Evolutionary conservation across 2,797 vertebrate species (phyloP).

Genomic region (Sternotherus odoratus): DNA sequence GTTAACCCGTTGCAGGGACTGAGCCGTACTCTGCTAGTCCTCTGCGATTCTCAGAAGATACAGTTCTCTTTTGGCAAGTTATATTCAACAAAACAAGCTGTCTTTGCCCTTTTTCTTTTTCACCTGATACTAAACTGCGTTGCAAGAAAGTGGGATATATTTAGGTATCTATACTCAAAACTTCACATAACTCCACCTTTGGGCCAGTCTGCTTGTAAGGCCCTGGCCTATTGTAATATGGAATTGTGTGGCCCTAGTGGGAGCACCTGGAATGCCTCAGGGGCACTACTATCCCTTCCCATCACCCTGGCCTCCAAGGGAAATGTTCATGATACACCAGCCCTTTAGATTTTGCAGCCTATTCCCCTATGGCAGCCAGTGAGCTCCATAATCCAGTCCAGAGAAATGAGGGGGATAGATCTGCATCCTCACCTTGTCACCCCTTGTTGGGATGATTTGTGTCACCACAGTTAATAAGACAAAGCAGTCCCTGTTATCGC

Average conservation of each 20-base stretch:
- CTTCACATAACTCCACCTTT: neutral
- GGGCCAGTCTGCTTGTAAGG: neutral
- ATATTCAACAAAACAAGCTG: constrained; percentile 9
- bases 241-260: too few species aligned
- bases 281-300: too few species aligned
- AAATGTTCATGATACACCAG: neutral
- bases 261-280: neutral
- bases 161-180: neutral
- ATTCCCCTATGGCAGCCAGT: neutral
- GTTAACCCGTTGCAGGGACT: constrained; percentile 33
- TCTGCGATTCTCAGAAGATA: constrained; percentile 19
- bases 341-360: neutral
- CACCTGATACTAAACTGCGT: neutral
- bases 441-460: neutral
- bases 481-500: neutral
- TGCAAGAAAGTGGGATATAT: neutral
- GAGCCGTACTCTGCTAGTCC: neutral
- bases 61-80: neutral
- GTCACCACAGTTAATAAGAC: neutral
- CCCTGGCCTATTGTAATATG: neutral
- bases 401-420: neutral
- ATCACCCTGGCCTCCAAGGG: neutral
- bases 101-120: neutral
- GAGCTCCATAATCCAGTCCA: neutral
- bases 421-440: neutral